Conservation (phyloP, 1,140 invertebrate genomes). For the Drosophila quadrilineata region DNA sequence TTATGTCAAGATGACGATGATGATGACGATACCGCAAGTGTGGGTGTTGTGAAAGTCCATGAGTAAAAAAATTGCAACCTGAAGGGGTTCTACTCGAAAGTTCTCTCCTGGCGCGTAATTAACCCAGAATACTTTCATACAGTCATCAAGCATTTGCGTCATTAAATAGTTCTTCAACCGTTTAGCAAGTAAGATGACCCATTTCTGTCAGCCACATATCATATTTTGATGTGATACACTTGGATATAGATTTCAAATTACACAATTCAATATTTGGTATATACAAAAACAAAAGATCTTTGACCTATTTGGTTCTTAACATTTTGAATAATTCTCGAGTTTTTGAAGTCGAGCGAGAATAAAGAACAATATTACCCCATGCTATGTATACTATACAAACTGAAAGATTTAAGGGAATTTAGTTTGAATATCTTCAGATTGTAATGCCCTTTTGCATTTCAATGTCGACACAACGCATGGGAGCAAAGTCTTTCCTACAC, state of each 20-base stretch:
- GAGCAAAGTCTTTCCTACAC: no score
- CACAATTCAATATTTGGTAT: no score
- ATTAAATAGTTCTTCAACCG: not conserved
- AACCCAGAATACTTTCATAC: constrained; percentile 2
- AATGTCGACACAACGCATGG: no score
- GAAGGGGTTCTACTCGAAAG: not conserved
- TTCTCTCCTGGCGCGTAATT: not conserved
- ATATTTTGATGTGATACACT: constrained; percentile 15
- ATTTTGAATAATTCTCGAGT: no score
- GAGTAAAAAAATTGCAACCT: constrained; percentile 20
- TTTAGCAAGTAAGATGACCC: constrained; percentile 3
- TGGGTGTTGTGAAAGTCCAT: not conserved
- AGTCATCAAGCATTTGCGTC: not conserved
- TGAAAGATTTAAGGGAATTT: no score
- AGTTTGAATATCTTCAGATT: no score
- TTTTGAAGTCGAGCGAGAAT: no score
- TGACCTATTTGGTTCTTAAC: not conserved
- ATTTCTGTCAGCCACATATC: constrained; percentile 22
- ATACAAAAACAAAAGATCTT: constrained; percentile 5
- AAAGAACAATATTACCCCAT: no score
- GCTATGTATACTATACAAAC: no score
- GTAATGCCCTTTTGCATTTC: no score
- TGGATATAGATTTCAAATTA: not conserved
- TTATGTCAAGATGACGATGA: not conserved
- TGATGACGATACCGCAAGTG: not conserved